These are phyloP conservation scores for Tursiops truncatus DNA, from an alignment of 2,113 vertebrate genomes.

Conservation along the genomic window DNA sequence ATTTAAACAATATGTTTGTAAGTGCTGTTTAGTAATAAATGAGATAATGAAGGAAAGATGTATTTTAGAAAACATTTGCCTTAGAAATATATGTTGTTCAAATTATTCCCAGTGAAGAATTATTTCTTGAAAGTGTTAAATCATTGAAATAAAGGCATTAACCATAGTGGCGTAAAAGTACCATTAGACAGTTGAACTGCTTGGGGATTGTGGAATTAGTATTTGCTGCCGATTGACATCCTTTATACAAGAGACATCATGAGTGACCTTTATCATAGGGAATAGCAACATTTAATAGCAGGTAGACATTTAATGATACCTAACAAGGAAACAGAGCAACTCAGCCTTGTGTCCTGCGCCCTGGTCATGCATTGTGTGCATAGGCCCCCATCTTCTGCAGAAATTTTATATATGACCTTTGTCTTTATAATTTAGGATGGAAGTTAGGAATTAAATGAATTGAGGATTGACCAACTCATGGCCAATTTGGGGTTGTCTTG, in stretches of 20 bases:
- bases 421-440: neutral
- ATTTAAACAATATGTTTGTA: neutral
- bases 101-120: neutral
- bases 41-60: neutral
- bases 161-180: neutral
- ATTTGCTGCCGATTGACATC: neutral
- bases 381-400: fast-evolving
- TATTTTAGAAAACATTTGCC: neutral
- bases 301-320: neutral
- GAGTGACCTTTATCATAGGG: neutral
- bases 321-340: neutral
- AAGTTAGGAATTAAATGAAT: neutral
- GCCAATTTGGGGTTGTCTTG: neutral
- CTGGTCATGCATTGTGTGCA: neutral
- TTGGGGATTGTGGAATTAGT: neutral
- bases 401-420: neutral
- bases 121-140: neutral
- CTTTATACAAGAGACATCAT: neutral
- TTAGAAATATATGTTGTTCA: neutral
- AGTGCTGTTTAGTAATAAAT: neutral
- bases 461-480: neutral
- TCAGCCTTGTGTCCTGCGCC: neutral
- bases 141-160: neutral
- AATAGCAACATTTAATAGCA: neutral
- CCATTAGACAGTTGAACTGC: neutral